These are phyloP conservation scores for Lysiphlebus fabarum DNA, from an alignment of 1,140 invertebrate genomes.

Conservation along the genomic window DNA sequence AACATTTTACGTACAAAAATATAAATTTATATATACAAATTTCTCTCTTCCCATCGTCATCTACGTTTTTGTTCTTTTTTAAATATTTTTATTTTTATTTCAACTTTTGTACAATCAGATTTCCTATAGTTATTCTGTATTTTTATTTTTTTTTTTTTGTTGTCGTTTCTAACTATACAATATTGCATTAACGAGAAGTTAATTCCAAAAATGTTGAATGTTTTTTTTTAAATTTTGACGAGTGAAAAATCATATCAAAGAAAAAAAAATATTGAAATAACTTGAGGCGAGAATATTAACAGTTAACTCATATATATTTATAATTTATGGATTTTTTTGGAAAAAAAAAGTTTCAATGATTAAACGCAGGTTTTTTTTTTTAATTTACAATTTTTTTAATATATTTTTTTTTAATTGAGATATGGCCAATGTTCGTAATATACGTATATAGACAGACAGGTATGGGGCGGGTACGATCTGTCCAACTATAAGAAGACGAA, in stretches of 20 bases:
- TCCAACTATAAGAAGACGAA: slow-evolving; percentile 19
- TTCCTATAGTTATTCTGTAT: not conserved
- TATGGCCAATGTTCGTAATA: slow-evolving; percentile 17
- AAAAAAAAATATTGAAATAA: slow-evolving; percentile 23
- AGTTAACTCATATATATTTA: not conserved
- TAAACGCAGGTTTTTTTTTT: not conserved
- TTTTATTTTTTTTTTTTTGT: slow-evolving; percentile 15
- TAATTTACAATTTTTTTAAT: too few species aligned
- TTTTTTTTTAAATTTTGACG: too few species aligned
- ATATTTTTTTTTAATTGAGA: slow-evolving; percentile 23
- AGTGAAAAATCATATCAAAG: too few species aligned
- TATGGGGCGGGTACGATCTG: slow-evolving; percentile 15
- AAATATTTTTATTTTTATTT: not conserved
- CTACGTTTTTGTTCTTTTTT: slow-evolving; percentile 7
- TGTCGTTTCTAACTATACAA: slow-evolving; percentile 8
- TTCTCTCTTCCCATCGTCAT: not conserved
- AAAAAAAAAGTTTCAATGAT: slow-evolving; percentile 12
- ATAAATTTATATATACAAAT: too few species aligned
- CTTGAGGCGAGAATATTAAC: slow-evolving; percentile 29
- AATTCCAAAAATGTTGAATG: slow-evolving; percentile 42
- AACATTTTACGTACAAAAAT: not conserved
- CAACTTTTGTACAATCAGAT: not conserved
- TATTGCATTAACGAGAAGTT: slow-evolving; percentile 28
- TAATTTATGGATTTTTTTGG: slow-evolving; percentile 1
- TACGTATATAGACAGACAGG: not conserved